Base-by-base conservation (phyloP, 2,113 vertebrate species). In the Amazona guildingii region DNA sequence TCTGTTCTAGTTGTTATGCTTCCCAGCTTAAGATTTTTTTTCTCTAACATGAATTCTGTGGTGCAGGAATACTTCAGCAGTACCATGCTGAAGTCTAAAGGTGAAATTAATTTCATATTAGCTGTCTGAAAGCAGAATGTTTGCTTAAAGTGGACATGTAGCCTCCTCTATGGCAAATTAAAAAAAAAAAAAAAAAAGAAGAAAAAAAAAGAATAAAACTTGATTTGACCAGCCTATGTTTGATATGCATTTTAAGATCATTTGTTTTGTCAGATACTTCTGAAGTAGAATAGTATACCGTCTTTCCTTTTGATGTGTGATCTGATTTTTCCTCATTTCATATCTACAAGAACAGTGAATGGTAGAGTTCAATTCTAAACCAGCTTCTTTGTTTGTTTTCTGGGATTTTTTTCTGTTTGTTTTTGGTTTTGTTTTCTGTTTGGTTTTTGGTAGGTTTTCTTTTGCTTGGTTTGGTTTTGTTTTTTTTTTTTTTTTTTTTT, bases 161-260 rank as follows among this genome's bases (percentile, higher is more conserved):
- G 21, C 8, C 1, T 49, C 17, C 19, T 23, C 10, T 29, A 21
- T 7, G 11, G 7, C 3, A 21, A 35, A 35, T 35, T 39, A 16
- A 49, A 44, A 19, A 21, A 35, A 19, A 35, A 75, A 21, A n/a
- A 35, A 6, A 8, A 7, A 35, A 11, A 54, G 21, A 33, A 21
- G n/a, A 11, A 17, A 11, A 1, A 4, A 2, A 11, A 5, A 6
- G 1, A 12, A 23, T 21, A 66, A 69, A 20, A 5, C 2, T 24
- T 70, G 7, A 33, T 92, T 89, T 18, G 1, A 10, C 3, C 8
- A 49, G 7, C 1, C 5, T 39, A 7, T 54, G 10, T 82, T 59
- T 72, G 10, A 19, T 35, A 64, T 17, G 1, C 37, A n/a, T 70
- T 91, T 85, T n/a, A 25, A 61, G 13, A 13, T 9, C 68, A 68